Evolutionary conservation across 2,888 invertebrate genomes (phyloP).

Genomic region (Eretmocerus hayati): DNA sequence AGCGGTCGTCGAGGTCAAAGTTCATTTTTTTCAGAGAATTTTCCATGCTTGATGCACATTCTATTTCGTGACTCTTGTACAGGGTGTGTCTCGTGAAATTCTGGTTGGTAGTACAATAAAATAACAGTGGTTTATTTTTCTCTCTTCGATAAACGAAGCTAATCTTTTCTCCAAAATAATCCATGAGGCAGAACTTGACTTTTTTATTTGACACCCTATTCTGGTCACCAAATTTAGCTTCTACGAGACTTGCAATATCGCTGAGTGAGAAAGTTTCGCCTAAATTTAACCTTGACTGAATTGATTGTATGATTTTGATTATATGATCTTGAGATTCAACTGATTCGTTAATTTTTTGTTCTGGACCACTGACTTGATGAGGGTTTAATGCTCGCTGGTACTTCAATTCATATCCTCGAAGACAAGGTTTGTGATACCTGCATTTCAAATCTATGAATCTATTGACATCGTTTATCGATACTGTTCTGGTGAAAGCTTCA

Average conservation of each 20-base stretch:
- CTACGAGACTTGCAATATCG: not conserved
- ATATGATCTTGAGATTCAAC: too few relatives aligned
- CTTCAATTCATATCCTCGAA: too few relatives aligned
- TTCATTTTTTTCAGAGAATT: not conserved
- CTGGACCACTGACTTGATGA: too few relatives aligned
- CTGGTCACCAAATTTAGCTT: not conserved
- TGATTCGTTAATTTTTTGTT: too few relatives aligned
- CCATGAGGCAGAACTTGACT: not conserved
- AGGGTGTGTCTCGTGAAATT: too few relatives aligned
- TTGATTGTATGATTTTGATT: too few relatives aligned
- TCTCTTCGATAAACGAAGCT: not conserved
- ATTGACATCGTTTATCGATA: too few relatives aligned
- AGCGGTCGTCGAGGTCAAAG: not conserved
- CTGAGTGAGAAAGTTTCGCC: not conserved
- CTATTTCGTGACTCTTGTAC: too few relatives aligned
- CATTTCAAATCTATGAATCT: too few relatives aligned
- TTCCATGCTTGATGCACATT: not conserved
- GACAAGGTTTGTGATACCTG: too few relatives aligned
- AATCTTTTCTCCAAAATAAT: not conserved
- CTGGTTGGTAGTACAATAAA: not conserved
- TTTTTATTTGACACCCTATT: not conserved
- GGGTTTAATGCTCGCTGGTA: too few relatives aligned
- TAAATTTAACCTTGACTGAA: not conserved
- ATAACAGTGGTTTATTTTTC: slow-evolving; percentile 1
- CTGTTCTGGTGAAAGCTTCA: too few relatives aligned